phyloP scores from a whole-genome alignment of 1,140 invertebrate species.

The Meloidogyne exigua region DNA sequence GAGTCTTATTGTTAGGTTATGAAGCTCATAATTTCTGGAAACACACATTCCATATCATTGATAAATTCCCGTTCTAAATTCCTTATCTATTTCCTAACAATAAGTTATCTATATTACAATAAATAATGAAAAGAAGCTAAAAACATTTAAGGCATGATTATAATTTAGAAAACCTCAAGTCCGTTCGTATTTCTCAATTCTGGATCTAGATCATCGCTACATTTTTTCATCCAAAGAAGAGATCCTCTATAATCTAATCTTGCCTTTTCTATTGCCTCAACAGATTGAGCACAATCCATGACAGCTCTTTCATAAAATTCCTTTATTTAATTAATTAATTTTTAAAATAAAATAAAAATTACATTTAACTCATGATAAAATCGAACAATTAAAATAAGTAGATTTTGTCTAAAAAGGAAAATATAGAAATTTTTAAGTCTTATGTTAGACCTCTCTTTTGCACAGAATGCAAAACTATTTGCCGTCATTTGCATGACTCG shows the following conservation, averaged over 20 bases:
- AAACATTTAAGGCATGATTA: background rate
- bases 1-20: too few species aligned
- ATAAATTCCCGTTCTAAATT: too few species aligned
- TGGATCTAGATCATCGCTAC: conserved; percentile 89
- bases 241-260: conserved; percentile 89
- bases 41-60: too few species aligned
- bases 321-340: conserved; percentile 67
- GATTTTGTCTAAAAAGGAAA: conserved; percentile 12
- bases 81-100: too few species aligned
- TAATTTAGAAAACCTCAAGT: background rate
- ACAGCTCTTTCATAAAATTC: conserved; percentile 90
- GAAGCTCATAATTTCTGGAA: too few species aligned
- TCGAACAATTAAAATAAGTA: conserved; percentile 9
- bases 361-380: conserved; percentile 12
- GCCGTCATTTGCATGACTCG: conserved; percentile 11
- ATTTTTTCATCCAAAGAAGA: conserved; percentile 97
- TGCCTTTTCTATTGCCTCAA: conserved; percentile 87
- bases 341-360: background rate
- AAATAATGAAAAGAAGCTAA: too few species aligned
- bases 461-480: background rate
- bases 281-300: conserved; percentile 83
- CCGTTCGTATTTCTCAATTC: conserved; percentile 70
- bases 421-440: background rate
- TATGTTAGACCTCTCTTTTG: conserved; percentile 9
- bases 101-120: too few species aligned